Evolutionary conservation across 1,140 invertebrate species (phyloP).

Genomic region (Rhagoletis pomonella): DNA sequence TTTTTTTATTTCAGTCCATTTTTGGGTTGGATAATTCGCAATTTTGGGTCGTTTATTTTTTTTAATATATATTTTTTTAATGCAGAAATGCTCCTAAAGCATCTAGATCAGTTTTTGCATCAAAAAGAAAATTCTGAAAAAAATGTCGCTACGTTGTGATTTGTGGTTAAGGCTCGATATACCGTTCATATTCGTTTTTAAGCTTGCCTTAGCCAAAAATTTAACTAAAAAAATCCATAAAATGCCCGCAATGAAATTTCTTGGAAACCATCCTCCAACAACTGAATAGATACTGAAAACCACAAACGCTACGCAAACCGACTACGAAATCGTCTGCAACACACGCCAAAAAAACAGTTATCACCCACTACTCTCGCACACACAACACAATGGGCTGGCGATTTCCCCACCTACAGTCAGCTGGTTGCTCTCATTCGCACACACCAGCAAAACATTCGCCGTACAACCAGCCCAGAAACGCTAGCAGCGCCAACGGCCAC

Average conservation of each 20-base stretch:
- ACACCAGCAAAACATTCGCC: not conserved
- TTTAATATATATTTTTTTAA: no score
- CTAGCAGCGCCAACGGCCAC: not conserved
- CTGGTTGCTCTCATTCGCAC: slow-evolving; percentile 21
- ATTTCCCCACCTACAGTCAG: slow-evolving; percentile 5
- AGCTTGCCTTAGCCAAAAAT: no score
- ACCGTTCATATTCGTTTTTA: no score
- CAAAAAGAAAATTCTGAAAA: no score
- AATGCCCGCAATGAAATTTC: not conserved
- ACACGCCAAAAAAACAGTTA: not conserved
- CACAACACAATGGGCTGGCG: slow-evolving; percentile 16
- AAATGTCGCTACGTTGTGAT: no score
- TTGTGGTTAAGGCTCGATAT: no score
- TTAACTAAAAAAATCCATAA: no score
- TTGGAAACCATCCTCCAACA: not conserved
- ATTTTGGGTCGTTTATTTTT: no score
- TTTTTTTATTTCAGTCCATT: no score
- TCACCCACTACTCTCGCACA: slow-evolving; percentile 35
- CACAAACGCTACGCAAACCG: not conserved
- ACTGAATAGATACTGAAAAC: not conserved
- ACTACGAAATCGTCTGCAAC: not conserved
- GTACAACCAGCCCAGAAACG: not conserved
- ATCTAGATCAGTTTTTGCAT: no score
- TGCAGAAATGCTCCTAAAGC: no score
- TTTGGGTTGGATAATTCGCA: no score